Percentiles rank a stretch among this genome's conserved stretches.
These are phyloP conservation scores for Streptopelia turtur DNA, from an alignment of 2,797 vertebrate species.

Conservation along the genomic window DNA sequence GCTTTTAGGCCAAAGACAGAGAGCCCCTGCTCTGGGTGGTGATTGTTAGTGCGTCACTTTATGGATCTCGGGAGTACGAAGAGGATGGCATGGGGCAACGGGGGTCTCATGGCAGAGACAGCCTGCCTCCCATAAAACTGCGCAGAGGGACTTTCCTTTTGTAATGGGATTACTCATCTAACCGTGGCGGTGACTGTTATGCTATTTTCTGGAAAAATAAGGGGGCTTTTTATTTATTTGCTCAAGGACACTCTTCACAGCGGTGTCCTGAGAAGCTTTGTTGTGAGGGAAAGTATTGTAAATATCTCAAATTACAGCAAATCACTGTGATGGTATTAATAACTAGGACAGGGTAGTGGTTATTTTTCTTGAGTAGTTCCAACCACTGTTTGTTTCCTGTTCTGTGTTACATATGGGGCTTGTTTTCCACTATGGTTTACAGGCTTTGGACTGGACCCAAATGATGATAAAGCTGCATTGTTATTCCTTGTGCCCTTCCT, in stretches of 20 bases:
- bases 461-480: neutral
- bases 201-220: neutral
- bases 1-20: neutral
- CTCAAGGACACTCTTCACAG: neutral
- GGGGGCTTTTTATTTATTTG: neutral
- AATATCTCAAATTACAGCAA: neutral
- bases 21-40: neutral
- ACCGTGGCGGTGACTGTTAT: neutral
- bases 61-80: constrained; percentile 1
- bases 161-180: neutral
- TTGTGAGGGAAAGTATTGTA: neutral
- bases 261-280: neutral
- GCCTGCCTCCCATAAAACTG: neutral
- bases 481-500: neutral
- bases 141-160: constrained; percentile 15
- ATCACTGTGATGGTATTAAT: neutral
- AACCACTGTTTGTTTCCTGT: neutral
- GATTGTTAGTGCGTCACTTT: neutral
- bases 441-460: neutral
- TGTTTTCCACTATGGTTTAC: neutral
- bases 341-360: neutral
- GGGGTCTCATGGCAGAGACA: neutral
- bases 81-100: neutral
- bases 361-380: neutral
- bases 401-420: neutral